Evolutionary conservation across 2,113 vertebrate species (phyloP), one percentile per base, ranked within the genome.

Genomic region (Montifringilla adamsi): DNA sequence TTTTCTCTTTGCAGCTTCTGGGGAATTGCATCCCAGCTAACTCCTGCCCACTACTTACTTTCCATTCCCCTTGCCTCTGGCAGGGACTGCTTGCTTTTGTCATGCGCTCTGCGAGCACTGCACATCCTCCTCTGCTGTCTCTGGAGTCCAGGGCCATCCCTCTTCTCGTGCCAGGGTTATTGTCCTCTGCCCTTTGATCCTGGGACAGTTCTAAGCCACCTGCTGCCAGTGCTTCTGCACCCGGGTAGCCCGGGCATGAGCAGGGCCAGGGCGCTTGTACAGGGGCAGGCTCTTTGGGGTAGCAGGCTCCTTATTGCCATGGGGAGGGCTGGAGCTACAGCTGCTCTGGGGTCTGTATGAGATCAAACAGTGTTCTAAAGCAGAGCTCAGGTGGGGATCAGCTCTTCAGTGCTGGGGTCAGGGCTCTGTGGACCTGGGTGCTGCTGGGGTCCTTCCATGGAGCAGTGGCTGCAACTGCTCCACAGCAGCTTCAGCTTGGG

Each of bases 181-280:
- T 5, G 3, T 22, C 41, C 79, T 70, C 53, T 81, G 72, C 43
- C 60, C 73, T 87, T 81, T 55, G 72, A 73, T 26, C 91, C 30
- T 5, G 44, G 56, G 46, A 28, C 4, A 4, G 26, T 46, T 21
- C 9, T 2, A 13, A 47, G n/a, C 33, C 4, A 3, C 18, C 44
- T 44, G 43, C 39, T 70, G 18, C 53, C 27, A 9, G 15, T 9
- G 0, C 7, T 58, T 9, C 27, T 28, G 28, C 69, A 10, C 7
- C 8, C 0, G 0, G 4, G 37, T 14, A 13, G 30, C 22, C 30
- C 27, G 23, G 53, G 35, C 26, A 2, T 2, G 43, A 67, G 72
- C 17, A 55, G 67, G 39, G 22, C 30, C 0, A 1, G 39, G 58
- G 41, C n/a, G 23, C 21, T 58, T 8, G 4, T 0, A 15, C 35